Evolutionary conservation across 2,797 vertebrate genomes (phyloP).

Genomic region (Neomorphus geoffroyi): DNA sequence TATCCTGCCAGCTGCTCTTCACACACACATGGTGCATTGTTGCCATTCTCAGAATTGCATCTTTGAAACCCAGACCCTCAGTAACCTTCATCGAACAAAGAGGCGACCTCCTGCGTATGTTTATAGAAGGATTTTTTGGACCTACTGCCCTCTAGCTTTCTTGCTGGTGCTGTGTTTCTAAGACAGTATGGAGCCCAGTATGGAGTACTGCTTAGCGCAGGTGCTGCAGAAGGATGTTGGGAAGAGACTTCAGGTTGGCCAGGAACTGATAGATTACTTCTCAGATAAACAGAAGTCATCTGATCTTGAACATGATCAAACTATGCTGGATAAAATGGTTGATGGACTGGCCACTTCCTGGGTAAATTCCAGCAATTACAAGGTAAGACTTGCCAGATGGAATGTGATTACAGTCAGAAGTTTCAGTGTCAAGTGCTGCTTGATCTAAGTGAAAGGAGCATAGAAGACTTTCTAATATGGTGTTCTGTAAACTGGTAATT

Average conservation of each 20-base stretch:
- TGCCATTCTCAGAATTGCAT: constrained; percentile 91
- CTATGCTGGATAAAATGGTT: constrained; percentile 94
- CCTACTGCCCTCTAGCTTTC: constrained; percentile 76
- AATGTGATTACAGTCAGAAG: background rate
- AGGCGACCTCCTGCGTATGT: constrained; percentile 71
- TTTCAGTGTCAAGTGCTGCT: background rate
- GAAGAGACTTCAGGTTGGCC: constrained; percentile 92
- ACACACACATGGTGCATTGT: constrained; percentile 98
- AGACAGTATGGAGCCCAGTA: constrained; percentile 88
- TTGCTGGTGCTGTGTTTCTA: constrained; percentile 69
- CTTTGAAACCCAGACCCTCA: constrained; percentile 82
- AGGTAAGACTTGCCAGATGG: constrained; percentile 81
- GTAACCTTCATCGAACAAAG: constrained; percentile 81
- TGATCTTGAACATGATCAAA: constrained; percentile 96
- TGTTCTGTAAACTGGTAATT: background rate
- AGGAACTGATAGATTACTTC: constrained; percentile 94
- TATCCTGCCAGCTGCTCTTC: constrained; percentile 91
- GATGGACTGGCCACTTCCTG: constrained; percentile 94
- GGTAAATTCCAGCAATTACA: constrained; percentile 99
- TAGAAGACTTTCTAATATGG: background rate
- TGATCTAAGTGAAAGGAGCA: background rate
- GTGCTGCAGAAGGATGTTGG: constrained; percentile 97
- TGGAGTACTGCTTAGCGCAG: constrained; percentile 92
- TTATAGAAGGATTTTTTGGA: constrained; percentile 68
- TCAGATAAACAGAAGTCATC: constrained; percentile 91